A percentile compares a stretch with the other conserved stretches of the same genome.
phyloP scores from a whole-genome alignment of 2,113 vertebrate genomes.

The Albula glossodonta region DNA sequence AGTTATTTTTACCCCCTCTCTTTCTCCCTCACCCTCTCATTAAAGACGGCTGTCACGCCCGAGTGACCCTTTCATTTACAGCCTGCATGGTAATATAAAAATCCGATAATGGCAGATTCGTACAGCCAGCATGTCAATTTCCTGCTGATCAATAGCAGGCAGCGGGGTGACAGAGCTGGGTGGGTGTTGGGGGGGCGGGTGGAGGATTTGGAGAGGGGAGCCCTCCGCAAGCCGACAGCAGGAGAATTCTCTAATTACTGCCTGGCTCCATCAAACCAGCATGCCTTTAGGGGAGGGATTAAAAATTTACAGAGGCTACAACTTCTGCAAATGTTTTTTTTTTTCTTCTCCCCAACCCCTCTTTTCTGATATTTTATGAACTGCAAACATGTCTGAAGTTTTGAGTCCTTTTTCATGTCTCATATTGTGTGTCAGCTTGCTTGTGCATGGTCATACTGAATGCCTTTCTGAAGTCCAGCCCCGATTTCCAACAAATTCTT shows the following conservation, averaged over 20 bases:
- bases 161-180: constrained; percentile 40
- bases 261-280: constrained; percentile 37
- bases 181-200: not conserved
- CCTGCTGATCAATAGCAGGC: constrained; percentile 67
- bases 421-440: no score
- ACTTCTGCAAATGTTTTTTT: constrained; percentile 41
- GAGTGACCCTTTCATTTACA: constrained; percentile 65
- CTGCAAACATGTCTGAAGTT: not conserved
- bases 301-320: constrained; percentile 2
- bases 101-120: constrained; percentile 62
- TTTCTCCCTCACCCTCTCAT: constrained; percentile 55
- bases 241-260: constrained; percentile 65
- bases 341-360: constrained; percentile 30
- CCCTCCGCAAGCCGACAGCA: constrained; percentile 41
- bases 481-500: not conserved
- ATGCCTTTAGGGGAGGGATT: not conserved
- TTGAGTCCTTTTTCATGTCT: no score
- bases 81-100: constrained; percentile 69
- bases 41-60: constrained; percentile 64
- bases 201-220: constrained; percentile 35
- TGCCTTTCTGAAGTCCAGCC: no score
- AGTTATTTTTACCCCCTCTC: constrained; percentile 51
- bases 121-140: constrained; percentile 71
- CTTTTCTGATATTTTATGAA: not conserved
- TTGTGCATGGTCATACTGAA: no score